These are phyloP conservation scores for Pandion haliaetus DNA, from an alignment of 2,113 vertebrate species.

Conservation along the genomic window DNA sequence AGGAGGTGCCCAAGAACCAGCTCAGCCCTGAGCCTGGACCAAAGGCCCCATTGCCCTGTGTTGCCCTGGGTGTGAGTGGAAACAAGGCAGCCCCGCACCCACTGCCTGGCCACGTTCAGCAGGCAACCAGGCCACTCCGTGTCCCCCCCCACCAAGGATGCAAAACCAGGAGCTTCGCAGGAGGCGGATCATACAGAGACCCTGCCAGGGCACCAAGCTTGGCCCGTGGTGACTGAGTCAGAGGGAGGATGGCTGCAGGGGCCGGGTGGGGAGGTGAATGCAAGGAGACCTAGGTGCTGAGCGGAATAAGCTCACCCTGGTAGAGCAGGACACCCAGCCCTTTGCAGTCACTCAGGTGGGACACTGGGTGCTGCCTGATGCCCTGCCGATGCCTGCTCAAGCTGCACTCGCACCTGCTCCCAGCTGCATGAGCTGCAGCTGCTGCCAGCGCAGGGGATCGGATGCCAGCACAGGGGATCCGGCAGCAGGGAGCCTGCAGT, in stretches of 20 bases:
- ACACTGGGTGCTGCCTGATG: background rate
- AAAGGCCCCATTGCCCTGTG: background rate
- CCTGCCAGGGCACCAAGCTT: background rate
- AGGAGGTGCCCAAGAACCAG: background rate
- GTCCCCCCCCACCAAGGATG: background rate
- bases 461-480: background rate
- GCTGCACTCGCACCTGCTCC: background rate
- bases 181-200: background rate
- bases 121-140: background rate
- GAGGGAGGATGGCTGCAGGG: background rate
- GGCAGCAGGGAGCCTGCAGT: background rate
- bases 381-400: background rate
- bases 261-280: background rate
- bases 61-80: background rate
- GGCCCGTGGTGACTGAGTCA: fast-evolving
- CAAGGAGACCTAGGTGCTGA: background rate
- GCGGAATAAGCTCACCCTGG: background rate
- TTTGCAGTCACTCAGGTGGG: fast-evolving
- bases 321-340: background rate
- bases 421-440: background rate
- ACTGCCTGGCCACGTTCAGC: fast-evolving
- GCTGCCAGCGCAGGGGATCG: background rate
- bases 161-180: background rate
- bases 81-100: background rate
- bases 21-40: background rate